Percentiles rank a stretch among this genome's conserved stretches.
Evolutionary conservation across 1,140 invertebrate species (phyloP).

Genomic region (Magallana angulata): DNA sequence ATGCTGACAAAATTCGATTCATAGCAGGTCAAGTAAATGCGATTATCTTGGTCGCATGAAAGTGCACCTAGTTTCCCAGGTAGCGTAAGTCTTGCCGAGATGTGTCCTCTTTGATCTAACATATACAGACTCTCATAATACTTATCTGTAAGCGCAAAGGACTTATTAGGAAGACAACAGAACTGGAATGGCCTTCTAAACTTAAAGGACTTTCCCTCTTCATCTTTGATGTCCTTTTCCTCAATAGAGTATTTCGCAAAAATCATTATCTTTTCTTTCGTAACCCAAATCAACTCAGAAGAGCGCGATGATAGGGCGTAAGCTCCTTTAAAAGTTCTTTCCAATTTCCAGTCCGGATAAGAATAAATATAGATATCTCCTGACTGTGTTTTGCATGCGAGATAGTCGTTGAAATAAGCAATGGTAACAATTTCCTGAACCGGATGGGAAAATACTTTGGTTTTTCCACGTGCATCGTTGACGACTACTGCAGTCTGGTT

Average conservation of each 20-base stretch:
- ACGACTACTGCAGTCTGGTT: neutral
- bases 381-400: slow-evolving; percentile 1
- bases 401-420: neutral
- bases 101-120: neutral
- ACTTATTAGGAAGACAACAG: neutral
- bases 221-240: neutral
- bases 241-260: neutral
- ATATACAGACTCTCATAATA: neutral
- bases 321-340: slow-evolving; percentile 6
- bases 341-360: neutral
- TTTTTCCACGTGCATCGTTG: neutral
- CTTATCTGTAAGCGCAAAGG: neutral
- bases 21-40: neutral
- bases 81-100: neutral
- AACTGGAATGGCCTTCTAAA: neutral
- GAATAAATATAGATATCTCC: neutral
- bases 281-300: slow-evolving; percentile 13
- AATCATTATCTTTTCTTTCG: neutral
- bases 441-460: neutral
- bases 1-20: neutral
- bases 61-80: neutral
- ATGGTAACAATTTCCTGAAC: neutral
- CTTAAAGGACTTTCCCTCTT: neutral
- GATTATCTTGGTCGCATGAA: neutral
- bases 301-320: neutral